A percentile compares a stretch with the other conserved stretches of the same genome.
These are phyloP conservation scores for Marmota monax DNA, from an alignment of 2,113 vertebrate genomes.

Conservation along the genomic window DNA sequence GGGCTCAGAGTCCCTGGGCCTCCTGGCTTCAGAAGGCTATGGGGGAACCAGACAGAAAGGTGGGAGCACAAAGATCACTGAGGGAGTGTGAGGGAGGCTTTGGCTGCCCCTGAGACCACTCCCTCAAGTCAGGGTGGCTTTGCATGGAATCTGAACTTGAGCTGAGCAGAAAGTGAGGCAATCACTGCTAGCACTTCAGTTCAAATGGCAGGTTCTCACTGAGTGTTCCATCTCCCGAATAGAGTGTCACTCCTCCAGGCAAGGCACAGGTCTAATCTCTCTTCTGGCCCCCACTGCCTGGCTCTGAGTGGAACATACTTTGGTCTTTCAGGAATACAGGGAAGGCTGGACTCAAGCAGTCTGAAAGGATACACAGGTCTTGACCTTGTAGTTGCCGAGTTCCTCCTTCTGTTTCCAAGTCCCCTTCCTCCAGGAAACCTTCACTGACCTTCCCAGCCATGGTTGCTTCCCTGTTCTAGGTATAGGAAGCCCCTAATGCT, in stretches of 20 bases:
- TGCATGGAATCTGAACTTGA: background rate
- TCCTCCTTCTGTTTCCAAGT: background rate
- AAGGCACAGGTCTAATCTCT: background rate
- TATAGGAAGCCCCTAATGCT: background rate
- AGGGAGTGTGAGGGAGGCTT: background rate
- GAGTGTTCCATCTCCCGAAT: background rate
- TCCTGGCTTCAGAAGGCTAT: background rate
- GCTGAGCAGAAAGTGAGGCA: background rate
- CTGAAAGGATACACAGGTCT: background rate
- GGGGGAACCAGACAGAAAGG: background rate
- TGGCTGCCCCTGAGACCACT: background rate
- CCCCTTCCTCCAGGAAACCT: constrained; percentile 15
- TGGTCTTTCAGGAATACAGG: background rate
- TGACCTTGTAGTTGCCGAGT: background rate
- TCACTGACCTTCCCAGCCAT: background rate
- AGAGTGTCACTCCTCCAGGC: background rate
- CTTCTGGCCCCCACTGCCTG: background rate
- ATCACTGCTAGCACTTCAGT: background rate
- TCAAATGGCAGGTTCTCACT: background rate
- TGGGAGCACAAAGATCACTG: background rate
- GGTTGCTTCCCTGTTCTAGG: background rate
- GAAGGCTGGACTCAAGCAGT: background rate
- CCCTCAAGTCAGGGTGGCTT: background rate
- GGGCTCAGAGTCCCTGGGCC: background rate
- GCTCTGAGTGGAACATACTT: background rate